Evolutionary conservation across 2,797 vertebrate species (phyloP), one percentile per base, ranked within the genome.

Genomic region (Lutjanus campechanus): DNA sequence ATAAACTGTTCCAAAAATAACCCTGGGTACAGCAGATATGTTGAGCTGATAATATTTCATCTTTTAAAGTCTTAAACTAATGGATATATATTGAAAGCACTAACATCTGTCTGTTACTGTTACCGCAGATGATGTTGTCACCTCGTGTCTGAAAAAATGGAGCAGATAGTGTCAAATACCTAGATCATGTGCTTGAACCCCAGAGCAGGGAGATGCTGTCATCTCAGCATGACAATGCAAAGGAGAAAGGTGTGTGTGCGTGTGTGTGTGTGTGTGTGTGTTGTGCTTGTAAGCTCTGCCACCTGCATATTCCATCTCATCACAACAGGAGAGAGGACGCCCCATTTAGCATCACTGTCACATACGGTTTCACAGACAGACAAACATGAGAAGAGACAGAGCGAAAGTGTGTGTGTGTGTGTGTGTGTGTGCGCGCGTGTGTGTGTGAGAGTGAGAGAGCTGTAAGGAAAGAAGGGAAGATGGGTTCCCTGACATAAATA

Each of bases 291-390:
- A 71, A 78, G 69, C 65, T 59, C 53, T 73, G 51, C 80, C 81
- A 91, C 88, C 84, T 91, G 86, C 82, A 85, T 76, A 82, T 81
- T 81, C 49, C 72, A 84, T 80, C 63, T 85, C 84, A 78, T 84
- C 85, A 79, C 86, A 84, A 90, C 85, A 51, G 75, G 77, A 83
- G 72, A 77, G 79, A 76, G 69, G 84, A 87, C 56, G 66, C 82
- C 76, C 76, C 85, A 89, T 92, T 91, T 89, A 93, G 86, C 88
- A 89, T 89, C 85, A 79, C 85, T 89, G 89, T 92, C 90, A 92
- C 82, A 93, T 86, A 74, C 54, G 62, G 74, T 90, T 91, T 88
- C 84, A 85, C 83, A 90, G 81, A 83, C 61, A 93, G 85, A 90
- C 84, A 73, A 69, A 85, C 73, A 82, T 41, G 4, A 60, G 77